Evolutionary conservation across 1,140 invertebrate species (phyloP), one percentile per base, ranked within the genome.

Genomic region (Drepana arcuata): DNA sequence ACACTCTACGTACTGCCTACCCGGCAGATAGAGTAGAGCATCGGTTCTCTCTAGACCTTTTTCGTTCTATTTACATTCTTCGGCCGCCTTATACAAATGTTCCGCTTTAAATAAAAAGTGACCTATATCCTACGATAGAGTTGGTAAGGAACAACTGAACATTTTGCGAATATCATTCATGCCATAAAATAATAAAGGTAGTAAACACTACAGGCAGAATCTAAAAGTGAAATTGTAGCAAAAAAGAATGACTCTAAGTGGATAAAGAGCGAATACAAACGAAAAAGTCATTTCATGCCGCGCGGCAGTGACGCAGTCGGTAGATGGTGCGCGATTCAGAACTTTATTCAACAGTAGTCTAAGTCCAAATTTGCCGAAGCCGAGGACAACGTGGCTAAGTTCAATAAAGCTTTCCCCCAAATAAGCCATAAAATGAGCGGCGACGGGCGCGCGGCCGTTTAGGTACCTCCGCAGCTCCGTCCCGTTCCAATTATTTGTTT

Each of bases 381-480:
- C 32, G 35, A 16, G 42, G 40, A 51, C 59, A 61, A 59, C 69
- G 66, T 73, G 68, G 69, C 64, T 65, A 71, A 73, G 63, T 72
- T 66, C 74, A 79, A 77, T 81, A 81, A 77, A 75, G 69, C 66
- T 77, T 79, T 81, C 70, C 73, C 75, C 77, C 73, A 78, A 80
- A 81, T 81, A 81, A 81, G 77, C 77, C 54, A 81, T 81, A 77
- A 81, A 81, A 74, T 54, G 67, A 70, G 65, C 67, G 67, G 60
- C 57, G 54, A 59, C 66, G 69, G 61, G 64, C 68, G 65, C 74
- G 41, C n/a, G 41, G 53, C 57, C 52, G 44, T 50, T 61, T 62
- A 61, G 63, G 53, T 70, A 66, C 56, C 60, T 66, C n/a, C n/a
- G n/a, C n/a, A n/a, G n/a, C n/a, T n/a, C n/a, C n/a, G n/a, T 68